phyloP scores from a whole-genome alignment of 2,888 invertebrate genomes.

The Diaperis boleti region DNA sequence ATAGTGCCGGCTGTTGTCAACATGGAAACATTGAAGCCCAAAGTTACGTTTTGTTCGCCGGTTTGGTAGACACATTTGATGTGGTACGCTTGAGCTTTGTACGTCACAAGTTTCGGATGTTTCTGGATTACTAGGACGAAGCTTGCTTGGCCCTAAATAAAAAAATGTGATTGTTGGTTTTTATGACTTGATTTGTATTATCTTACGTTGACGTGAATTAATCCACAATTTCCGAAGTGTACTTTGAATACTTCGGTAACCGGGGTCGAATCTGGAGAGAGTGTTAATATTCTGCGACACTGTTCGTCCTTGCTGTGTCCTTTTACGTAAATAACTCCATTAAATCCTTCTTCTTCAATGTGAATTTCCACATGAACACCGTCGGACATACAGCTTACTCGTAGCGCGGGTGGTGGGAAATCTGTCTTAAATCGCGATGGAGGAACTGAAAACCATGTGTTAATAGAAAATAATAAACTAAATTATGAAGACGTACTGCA shows the following conservation, averaged over 20 bases:
- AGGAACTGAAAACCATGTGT: constrained; percentile 7
- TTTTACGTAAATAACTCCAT: constrained; percentile 92
- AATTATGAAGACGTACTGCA: constrained; percentile 77
- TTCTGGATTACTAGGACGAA: constrained; percentile 96
- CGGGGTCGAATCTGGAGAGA: constrained; percentile 76
- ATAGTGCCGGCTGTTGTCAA: constrained; percentile 95
- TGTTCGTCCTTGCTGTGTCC: constrained; percentile 94
- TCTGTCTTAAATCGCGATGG: constrained; percentile 72
- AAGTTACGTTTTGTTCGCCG: constrained; percentile 90
- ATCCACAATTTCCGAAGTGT: constrained; percentile 90
- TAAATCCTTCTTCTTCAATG: constrained; percentile 81
- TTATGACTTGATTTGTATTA: neutral
- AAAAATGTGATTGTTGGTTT: too few species aligned
- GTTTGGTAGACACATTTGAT: constrained; percentile 96
- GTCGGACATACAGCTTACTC: constrained; percentile 90
- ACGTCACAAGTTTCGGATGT: constrained; percentile 95
- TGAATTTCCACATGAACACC: constrained; percentile 89
- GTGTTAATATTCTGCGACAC: constrained; percentile 84
- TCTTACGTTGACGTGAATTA: constrained; percentile 90
- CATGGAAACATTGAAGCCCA: constrained; percentile 96
- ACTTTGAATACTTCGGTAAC: constrained; percentile 79
- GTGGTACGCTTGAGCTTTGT: constrained; percentile 95
- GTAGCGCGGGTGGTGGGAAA: constrained; percentile 88
- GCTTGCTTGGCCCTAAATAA: constrained; percentile 85
- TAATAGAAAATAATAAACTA: too few species aligned